These are phyloP conservation scores for Parnassius glacialis DNA, from an alignment of 2,888 invertebrate species.

Conservation along the genomic window DNA sequence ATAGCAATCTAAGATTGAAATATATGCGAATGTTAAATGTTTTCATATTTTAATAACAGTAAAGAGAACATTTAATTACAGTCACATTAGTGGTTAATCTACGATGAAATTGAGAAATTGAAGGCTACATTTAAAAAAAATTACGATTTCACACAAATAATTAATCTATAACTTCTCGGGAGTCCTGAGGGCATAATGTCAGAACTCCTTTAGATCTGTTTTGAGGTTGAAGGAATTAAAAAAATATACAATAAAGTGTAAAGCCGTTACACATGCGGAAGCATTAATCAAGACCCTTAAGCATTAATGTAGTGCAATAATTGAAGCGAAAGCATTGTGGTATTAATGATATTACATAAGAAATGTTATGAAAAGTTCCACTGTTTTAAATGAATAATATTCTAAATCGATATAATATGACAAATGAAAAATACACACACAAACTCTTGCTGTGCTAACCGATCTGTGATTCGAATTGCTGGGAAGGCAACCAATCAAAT, in stretches of 20 bases:
- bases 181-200: slow-evolving; percentile 73
- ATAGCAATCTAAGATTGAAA: no score
- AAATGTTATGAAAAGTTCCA: no score
- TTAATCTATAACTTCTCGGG: slow-evolving; percentile 40
- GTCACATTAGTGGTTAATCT: no score
- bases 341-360: slow-evolving; percentile 17
- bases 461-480: slow-evolving; percentile 4
- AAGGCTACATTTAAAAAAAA: no score
- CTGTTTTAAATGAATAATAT: neutral
- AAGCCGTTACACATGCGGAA: slow-evolving; percentile 26
- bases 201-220: slow-evolving; percentile 43
- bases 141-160: no score
- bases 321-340: slow-evolving; percentile 37
- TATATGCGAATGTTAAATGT: no score
- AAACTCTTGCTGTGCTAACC: slow-evolving; percentile 6
- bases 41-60: no score
- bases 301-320: slow-evolving; percentile 18
- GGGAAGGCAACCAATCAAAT: slow-evolving; percentile 8
- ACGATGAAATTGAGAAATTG: no score
- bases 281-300: slow-evolving; percentile 12
- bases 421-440: slow-evolving; percentile 1
- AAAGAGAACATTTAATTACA: no score
- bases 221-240: slow-evolving; percentile 25
- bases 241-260: slow-evolving; percentile 24
- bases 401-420: neutral